These are phyloP conservation scores for Sanderia malayensis DNA, from an alignment of 30 jellyfish, hydroid and myxozoan species.

Conservation along the genomic window DNA sequence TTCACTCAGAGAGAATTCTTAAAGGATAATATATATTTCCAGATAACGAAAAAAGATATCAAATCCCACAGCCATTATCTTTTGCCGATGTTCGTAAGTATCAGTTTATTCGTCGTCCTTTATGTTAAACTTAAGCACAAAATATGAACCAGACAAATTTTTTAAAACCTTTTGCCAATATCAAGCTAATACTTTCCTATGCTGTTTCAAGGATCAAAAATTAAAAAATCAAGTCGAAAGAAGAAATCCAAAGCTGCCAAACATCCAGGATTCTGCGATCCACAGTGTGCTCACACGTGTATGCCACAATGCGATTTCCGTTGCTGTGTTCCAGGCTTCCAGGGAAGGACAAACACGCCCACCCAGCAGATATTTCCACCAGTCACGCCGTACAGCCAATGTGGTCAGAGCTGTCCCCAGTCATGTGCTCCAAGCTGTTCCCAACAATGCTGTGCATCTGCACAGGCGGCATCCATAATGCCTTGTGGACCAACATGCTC, in stretches of 20 bases:
- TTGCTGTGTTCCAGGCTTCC: slow-evolving; percentile 89
- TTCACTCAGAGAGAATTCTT: too few relatives aligned
- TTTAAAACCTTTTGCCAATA: neutral
- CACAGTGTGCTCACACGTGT: slow-evolving; percentile 89
- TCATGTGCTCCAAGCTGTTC: slow-evolving; percentile 82
- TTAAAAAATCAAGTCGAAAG: slow-evolving; percentile 24
- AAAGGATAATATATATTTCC: neutral
- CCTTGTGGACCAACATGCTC: slow-evolving; percentile 63
- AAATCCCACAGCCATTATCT: slow-evolving; percentile 53
- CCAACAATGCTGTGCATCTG: slow-evolving; percentile 75
- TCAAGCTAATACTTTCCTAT: neutral
- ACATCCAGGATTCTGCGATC: slow-evolving; percentile 80
- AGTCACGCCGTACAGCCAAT: slow-evolving; percentile 61
- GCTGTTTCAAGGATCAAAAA: slow-evolving; percentile 33
- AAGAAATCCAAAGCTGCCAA: slow-evolving; percentile 23
- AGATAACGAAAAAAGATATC: slow-evolving; percentile 39
- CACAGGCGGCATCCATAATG: slow-evolving; percentile 37
- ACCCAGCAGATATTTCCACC: slow-evolving; percentile 60
- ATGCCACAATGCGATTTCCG: slow-evolving; percentile 91
- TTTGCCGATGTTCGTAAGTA: slow-evolving; percentile 62
- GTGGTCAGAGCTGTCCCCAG: slow-evolving; percentile 88
- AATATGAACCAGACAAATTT: neutral
- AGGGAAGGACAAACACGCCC: slow-evolving; percentile 61
- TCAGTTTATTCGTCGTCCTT: neutral
- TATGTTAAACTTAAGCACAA: neutral